Conservation (phyloP, 2,113 vertebrate species). For the Shinisaurus crocodilurus region DNA sequence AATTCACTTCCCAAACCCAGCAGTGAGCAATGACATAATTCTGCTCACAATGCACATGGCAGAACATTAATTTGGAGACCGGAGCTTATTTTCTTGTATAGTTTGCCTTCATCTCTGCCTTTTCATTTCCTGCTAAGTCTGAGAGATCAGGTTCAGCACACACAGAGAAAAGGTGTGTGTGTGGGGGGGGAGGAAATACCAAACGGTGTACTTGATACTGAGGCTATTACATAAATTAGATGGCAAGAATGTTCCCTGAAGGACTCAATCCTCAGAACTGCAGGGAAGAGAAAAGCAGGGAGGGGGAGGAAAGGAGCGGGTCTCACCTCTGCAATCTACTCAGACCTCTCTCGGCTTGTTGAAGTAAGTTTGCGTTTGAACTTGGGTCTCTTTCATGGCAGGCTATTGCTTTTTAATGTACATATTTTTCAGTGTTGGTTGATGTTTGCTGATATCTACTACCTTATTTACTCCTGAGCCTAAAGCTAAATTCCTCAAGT, state of each 20-base stretch:
- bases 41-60: neutral
- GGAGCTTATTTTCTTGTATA: neutral
- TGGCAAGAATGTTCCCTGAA: neutral
- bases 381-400: neutral
- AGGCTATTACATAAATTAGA: slow-evolving; percentile 3
- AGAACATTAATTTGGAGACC: slow-evolving; percentile 4
- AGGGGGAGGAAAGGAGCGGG: neutral
- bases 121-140: neutral
- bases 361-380: slow-evolving; percentile 27
- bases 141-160: neutral
- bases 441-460: neutral
- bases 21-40: neutral
- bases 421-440: neutral
- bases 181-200: neutral
- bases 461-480: slow-evolving; percentile 9
- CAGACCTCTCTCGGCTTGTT: neutral
- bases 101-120: neutral
- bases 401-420: slow-evolving; percentile 26
- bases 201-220: neutral
- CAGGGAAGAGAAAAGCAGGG: neutral
- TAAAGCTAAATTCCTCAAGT: neutral
- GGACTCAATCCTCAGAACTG: neutral
- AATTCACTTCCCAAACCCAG: slow-evolving; percentile 6
- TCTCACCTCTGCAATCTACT: neutral
- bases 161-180: neutral